Conservation (phyloP, 2,888 invertebrate genomes). For the Polymixis lichenea region DNA sequence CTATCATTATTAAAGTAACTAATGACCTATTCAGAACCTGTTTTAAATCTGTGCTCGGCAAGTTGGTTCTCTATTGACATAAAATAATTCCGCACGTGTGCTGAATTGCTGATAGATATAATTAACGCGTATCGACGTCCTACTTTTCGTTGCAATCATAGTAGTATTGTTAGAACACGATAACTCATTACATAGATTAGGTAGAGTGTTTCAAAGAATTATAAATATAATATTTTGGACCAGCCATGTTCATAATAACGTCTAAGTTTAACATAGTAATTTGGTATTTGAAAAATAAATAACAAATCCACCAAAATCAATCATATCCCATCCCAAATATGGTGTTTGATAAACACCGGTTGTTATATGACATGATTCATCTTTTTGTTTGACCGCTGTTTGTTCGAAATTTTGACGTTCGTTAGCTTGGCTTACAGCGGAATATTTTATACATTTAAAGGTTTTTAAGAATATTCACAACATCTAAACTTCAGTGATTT, state of each 20-base stretch:
- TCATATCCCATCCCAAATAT: conserved; percentile 45
- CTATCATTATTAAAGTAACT: conserved; percentile 64
- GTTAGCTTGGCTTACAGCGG: neutral
- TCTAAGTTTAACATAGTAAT: conserved; percentile 30
- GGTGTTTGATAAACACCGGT: conserved; percentile 39
- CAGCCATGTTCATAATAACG: conserved; percentile 25
- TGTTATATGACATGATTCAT: conserved; percentile 51
- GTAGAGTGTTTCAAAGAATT: conserved; percentile 36
- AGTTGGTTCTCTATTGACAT: conserved; percentile 66
- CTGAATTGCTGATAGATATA: conserved; percentile 42
- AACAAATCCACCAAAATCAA: conserved; percentile 27
- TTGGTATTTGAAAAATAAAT: conserved; percentile 13
- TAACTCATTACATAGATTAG: conserved; percentile 31
- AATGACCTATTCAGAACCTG: conserved; percentile 72
- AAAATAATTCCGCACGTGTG: conserved; percentile 65
- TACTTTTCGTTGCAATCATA: conserved; percentile 61
- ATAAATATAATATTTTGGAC: conserved; percentile 8
- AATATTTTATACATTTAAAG: neutral
- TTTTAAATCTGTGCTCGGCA: conserved; percentile 60
- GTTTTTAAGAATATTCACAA: conserved; percentile 2
- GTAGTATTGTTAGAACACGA: conserved; percentile 42
- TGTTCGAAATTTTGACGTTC: conserved; percentile 12
- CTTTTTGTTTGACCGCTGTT: conserved; percentile 28
- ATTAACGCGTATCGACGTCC: conserved; percentile 54
- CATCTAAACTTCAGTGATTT: conserved; percentile 1